Evolutionary conservation across 2,888 invertebrate species (phyloP).

Genomic region (Criorhina ranunculi): DNA sequence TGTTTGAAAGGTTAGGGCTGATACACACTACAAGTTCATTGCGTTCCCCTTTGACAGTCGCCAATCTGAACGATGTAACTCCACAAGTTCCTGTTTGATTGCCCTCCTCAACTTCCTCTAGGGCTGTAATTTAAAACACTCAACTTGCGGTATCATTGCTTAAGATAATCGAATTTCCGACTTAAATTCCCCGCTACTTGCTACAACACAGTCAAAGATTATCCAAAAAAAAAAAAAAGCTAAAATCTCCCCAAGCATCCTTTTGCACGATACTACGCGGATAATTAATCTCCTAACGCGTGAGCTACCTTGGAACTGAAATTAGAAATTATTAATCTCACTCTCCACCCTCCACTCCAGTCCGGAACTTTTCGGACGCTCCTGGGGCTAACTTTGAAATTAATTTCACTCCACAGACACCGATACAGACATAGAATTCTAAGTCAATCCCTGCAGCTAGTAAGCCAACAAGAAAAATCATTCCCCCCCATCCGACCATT

Average conservation of each 20-base stretch:
- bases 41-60: too few relatives aligned
- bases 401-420: constrained; percentile 24
- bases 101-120: too few relatives aligned
- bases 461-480: constrained; percentile 20
- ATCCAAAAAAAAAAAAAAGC: neutral
- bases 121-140: too few relatives aligned
- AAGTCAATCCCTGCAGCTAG: constrained; percentile 39
- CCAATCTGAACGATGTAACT: too few relatives aligned
- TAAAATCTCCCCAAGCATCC: neutral
- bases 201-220: neutral
- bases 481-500: neutral
- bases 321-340: constrained; percentile 12
- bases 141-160: neutral
- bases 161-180: neutral
- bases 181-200: neutral
- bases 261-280: neutral
- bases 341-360: neutral
- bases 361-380: constrained; percentile 20
- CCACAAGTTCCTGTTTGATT: too few relatives aligned
- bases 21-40: too few relatives aligned
- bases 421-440: constrained; percentile 7
- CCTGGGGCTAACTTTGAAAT: constrained; percentile 28
- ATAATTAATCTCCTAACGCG: constrained; percentile 13
- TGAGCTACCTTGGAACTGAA: constrained; percentile 8
- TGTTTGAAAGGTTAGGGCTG: too few relatives aligned